phyloP scores from a whole-genome alignment of 2,797 vertebrate genomes.

The Phalanger gymnotis region DNA sequence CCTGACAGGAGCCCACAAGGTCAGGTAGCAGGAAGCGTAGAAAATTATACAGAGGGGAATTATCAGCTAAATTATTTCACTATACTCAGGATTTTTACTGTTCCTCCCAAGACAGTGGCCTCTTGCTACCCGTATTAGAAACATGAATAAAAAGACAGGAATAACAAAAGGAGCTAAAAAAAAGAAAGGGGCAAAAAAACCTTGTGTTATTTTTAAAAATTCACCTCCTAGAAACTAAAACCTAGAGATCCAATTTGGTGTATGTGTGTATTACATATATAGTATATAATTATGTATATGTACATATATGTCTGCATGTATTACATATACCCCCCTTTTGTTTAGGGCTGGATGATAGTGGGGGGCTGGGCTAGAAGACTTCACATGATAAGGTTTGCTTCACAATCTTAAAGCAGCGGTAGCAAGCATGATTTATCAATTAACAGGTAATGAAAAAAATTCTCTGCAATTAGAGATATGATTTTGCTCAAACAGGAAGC shows the following conservation, averaged over 20 bases:
- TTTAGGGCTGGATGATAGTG: slow-evolving; percentile 54
- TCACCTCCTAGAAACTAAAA: slow-evolving; percentile 70
- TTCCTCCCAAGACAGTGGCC: slow-evolving; percentile 86
- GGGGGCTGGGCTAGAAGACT: slow-evolving; percentile 58
- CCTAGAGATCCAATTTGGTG: slow-evolving; percentile 49
- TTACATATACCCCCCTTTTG: slow-evolving; percentile 41
- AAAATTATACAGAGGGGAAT: slow-evolving; percentile 89
- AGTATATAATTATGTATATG: not conserved
- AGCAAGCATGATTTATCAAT: slow-evolving; percentile 94
- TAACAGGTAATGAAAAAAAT: slow-evolving; percentile 96
- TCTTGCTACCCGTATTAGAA: slow-evolving; percentile 86
- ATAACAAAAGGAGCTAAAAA: slow-evolving; percentile 80
- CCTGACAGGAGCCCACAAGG: slow-evolving; percentile 90
- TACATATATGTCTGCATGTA: not conserved
- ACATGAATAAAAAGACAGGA: slow-evolving; percentile 86
- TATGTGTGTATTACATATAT: slow-evolving; percentile 15
- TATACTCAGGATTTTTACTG: slow-evolving; percentile 88
- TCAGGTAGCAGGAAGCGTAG: slow-evolving; percentile 89
- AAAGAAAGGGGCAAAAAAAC: slow-evolving; percentile 19
- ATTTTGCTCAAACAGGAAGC: slow-evolving; percentile 97
- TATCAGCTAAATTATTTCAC: slow-evolving; percentile 91
- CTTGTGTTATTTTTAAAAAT: slow-evolving; percentile 63
- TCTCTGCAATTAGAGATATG: slow-evolving; percentile 93
- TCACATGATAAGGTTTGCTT: slow-evolving; percentile 78
- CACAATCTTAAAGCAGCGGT: slow-evolving; percentile 79